Base-by-base conservation (phyloP, 2,113 vertebrate species). In the Gadus macrocephalus region DNA sequence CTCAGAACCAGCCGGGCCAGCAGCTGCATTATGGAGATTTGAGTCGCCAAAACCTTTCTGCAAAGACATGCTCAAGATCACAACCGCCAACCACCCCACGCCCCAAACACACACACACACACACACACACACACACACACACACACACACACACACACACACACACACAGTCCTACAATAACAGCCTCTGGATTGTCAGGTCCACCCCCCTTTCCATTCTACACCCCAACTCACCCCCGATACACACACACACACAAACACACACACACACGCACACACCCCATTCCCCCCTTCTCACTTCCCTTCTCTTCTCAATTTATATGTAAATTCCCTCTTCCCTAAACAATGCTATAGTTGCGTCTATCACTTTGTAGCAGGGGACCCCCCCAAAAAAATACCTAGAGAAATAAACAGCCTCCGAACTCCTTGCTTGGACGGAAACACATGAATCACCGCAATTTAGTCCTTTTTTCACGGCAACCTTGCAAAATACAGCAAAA, bases 301-400 rank as follows among this genome's bases (percentile, higher is more conserved):
- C 79, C 78, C 81, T 79, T 78, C 59, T 22, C 78, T 85, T 88
- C 83, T 88, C 91, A 92, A 91, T 92, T 91, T 92, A 91, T 91
- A 91, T 92, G 91, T 90, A 90, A 91, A 92, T 92, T 77, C 59
- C 11, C 5, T 75, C 59, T 81, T 80, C 78, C 61, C 87, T 86
- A 91, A 90, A 91, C 89, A 89, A 86, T 85, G 69, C 71, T 77
- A 83, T 83, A 86, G 85, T 77, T 78, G 85, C 80, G 73, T 84
- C 77, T 86, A 87, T 90, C 81, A 80, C 78, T 84, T 76, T 66
- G 78, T 86, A 76, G 75, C 82, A 80, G 71, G 72, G 73, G 76
- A 69, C 82, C 85, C 11, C 11, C 42, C 42, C 42, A 49, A 49
- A 49, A 78, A 77, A 87, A 87, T 72, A 61, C 76, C 67, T 61